A percentile compares a stretch with the other conserved stretches of the same genome.
Conservation (phyloP, 2,888 invertebrate species). For the Rotaria macrura region DNA sequence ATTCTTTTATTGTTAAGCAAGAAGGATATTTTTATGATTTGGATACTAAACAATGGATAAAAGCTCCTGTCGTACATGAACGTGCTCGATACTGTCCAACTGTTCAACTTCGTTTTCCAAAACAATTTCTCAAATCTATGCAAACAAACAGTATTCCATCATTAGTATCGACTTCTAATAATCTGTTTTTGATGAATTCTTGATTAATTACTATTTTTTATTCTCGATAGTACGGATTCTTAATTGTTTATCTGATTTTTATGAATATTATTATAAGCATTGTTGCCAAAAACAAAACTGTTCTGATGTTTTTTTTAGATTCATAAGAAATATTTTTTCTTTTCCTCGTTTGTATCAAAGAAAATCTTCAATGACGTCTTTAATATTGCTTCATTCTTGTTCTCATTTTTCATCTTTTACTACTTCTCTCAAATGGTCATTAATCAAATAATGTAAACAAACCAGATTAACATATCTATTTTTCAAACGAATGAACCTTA, state of each 20-base stretch:
- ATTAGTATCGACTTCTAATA: background rate
- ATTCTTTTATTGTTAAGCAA: background rate
- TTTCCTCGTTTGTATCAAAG: too few relatives aligned
- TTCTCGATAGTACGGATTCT: background rate
- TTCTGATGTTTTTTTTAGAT: background rate
- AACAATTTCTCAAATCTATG: background rate
- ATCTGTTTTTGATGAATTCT: background rate
- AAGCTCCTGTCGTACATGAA: slow-evolving; percentile 13
- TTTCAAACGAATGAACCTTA: background rate
- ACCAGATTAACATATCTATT: background rate
- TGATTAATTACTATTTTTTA: background rate
- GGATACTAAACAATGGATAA: background rate
- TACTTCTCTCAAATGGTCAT: background rate
- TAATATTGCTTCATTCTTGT: background rate
- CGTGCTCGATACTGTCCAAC: slow-evolving; percentile 20
- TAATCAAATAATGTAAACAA: background rate
- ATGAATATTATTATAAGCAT: background rate
- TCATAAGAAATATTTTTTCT: too few relatives aligned
- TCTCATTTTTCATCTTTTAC: background rate
- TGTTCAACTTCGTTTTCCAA: background rate
- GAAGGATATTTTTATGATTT: slow-evolving; percentile 14
- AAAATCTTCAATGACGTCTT: background rate
- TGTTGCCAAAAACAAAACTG: background rate
- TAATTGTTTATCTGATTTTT: background rate
- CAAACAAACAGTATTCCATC: background rate